Conservation (phyloP, 23 tunicate genomes). For the Phallusia fumigata region DNA sequence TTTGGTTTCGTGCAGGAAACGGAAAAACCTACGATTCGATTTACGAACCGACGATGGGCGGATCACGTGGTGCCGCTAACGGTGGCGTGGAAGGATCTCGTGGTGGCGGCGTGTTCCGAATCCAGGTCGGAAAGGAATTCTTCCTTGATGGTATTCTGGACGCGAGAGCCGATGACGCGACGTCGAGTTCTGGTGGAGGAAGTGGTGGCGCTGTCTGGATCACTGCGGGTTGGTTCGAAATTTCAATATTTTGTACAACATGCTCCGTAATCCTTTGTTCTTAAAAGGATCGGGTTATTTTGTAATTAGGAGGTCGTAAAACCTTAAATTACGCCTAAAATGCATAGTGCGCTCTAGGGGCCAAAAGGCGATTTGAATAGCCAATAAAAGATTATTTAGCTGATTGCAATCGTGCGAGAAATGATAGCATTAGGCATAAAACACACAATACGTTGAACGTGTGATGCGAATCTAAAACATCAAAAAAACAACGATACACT, state of each 20-base stretch:
- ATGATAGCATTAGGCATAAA: too few relatives aligned
- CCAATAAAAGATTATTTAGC: not conserved
- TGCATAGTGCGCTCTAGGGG: too few relatives aligned
- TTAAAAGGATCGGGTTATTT: too few relatives aligned
- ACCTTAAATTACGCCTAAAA: too few relatives aligned
- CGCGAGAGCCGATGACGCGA: slow-evolving; percentile 29
- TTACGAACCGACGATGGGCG: slow-evolving; percentile 27
- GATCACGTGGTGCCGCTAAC: slow-evolving; percentile 18
- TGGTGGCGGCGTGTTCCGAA: slow-evolving; percentile 24
- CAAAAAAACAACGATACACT: too few relatives aligned
- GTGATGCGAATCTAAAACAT: too few relatives aligned
- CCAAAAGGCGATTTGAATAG: not conserved
- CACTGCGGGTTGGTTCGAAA: slow-evolving; percentile 12
- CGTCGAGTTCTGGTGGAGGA: slow-evolving; percentile 27
- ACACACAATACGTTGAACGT: too few relatives aligned
- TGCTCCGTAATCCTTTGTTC: too few relatives aligned
- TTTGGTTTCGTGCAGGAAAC: not conserved
- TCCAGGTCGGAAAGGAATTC: slow-evolving; percentile 3
- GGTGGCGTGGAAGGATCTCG: slow-evolving; percentile 7
- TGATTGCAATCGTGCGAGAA: too few relatives aligned
- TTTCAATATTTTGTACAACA: too few relatives aligned
- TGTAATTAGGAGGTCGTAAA: too few relatives aligned
- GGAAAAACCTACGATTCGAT: slow-evolving; percentile 24
- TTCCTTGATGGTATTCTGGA: slow-evolving; percentile 23
- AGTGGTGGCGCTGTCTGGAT: slow-evolving; percentile 36